Conservation (phyloP, 1,140 invertebrate species). For the Halyomorpha halys region DNA sequence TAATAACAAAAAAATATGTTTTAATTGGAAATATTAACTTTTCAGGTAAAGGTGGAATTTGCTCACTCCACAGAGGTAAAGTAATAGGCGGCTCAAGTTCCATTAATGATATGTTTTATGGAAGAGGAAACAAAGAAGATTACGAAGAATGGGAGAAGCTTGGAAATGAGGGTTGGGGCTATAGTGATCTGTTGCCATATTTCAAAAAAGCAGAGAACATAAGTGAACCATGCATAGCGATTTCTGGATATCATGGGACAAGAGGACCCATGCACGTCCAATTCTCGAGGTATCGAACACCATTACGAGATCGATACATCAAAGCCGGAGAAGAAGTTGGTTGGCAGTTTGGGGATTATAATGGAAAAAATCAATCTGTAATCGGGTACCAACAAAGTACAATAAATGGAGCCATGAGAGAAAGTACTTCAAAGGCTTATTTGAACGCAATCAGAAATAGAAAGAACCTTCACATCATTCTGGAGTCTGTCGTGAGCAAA, state of each 20-base stretch:
- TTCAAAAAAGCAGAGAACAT: too few relatives aligned
- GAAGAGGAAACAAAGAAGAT: too few relatives aligned
- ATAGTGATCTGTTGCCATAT: too few relatives aligned
- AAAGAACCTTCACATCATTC: conserved; percentile 58
- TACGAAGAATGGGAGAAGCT: too few relatives aligned
- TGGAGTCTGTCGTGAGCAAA: conserved; percentile 51
- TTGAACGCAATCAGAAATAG: conserved; percentile 43
- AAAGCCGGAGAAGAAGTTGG: conserved; percentile 40
- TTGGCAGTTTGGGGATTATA: conserved; percentile 43
- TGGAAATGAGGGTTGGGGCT: too few relatives aligned
- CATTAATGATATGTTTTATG: too few relatives aligned
- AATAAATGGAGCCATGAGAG: conserved; percentile 48
- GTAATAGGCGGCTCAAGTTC: not conserved
- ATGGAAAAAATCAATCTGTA: conserved; percentile 41
- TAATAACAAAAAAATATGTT: too few relatives aligned
- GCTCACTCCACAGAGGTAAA: not conserved
- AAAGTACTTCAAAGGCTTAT: conserved; percentile 51
- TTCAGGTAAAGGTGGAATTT: too few relatives aligned
- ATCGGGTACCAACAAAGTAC: conserved; percentile 46
- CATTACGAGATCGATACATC: conserved; percentile 43
- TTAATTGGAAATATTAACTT: too few relatives aligned
- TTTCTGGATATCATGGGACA: conserved; percentile 50
- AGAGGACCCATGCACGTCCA: conserved; percentile 48
- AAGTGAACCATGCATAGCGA: not conserved
- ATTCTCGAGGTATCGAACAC: conserved; percentile 44